These are phyloP conservation scores for Corapipo altera DNA, from an alignment of 2,113 vertebrate genomes.

Conservation along the genomic window DNA sequence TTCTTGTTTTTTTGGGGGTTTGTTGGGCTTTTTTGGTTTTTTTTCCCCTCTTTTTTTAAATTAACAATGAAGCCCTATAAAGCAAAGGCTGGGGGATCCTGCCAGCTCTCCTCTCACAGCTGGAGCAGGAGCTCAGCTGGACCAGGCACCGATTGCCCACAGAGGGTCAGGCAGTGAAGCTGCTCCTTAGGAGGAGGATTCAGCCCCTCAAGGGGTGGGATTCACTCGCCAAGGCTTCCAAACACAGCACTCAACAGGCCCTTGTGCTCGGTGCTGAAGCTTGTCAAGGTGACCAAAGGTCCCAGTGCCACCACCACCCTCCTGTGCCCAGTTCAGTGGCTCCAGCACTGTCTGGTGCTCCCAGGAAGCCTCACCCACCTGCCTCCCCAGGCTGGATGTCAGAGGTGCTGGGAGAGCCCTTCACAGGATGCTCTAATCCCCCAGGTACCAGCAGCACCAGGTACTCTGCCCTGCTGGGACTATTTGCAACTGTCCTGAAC, in stretches of 20 bases:
- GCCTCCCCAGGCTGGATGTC: not conserved
- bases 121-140: not conserved
- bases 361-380: fast-evolving
- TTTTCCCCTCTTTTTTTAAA: not conserved
- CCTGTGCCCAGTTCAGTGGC: not conserved
- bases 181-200: too few relatives aligned
- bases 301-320: not conserved
- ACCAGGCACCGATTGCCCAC: not conserved
- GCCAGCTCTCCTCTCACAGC: not conserved
- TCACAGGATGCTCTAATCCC: not conserved
- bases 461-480: not conserved
- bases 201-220: not conserved
- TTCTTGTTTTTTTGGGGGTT: not conserved
- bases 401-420: not conserved
- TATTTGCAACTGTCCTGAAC: not conserved
- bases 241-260: not conserved
- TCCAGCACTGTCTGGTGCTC: not conserved
- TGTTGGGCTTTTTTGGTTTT: too few relatives aligned
- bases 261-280: fast-evolving
- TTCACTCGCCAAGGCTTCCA: not conserved
- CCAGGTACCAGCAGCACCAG: not conserved
- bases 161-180: not conserved
- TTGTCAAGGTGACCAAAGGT: fast-evolving
- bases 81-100: not conserved
- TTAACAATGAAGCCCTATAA: not conserved